Percentiles rank a stretch among this genome's conserved stretches.
Conservation (phyloP, 2,113 vertebrate species). For the Lontra canadensis region DNA sequence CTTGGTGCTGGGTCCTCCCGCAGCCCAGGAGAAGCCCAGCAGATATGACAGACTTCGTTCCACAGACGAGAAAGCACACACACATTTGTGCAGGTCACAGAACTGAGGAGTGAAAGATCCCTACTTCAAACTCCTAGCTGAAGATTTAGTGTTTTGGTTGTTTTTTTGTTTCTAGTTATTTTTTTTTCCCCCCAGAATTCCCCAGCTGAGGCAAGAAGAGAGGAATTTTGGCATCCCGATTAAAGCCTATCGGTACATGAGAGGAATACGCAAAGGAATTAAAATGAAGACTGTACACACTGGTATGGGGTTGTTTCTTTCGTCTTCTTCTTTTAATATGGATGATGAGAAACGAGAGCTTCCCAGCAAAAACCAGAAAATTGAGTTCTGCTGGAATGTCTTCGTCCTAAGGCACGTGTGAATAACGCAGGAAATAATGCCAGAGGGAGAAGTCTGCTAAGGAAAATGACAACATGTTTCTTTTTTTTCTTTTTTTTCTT, state of each 20-base stretch:
- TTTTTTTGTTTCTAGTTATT: background rate
- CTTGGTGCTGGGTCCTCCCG: too few relatives aligned
- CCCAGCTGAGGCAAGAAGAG: background rate
- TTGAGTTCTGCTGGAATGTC: background rate
- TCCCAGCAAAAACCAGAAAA: background rate
- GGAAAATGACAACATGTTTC: constrained; percentile 10
- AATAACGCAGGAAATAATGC: background rate
- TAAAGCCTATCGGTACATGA: background rate
- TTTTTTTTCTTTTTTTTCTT: too few relatives aligned
- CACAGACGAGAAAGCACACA: background rate
- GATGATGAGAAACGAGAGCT: background rate
- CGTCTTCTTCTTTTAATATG: background rate
- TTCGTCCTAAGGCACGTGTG: background rate
- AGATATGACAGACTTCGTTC: background rate
- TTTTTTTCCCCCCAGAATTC: background rate
- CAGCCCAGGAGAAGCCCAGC: background rate
- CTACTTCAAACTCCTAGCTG: background rate
- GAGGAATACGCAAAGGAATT: background rate
- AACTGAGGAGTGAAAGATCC: background rate
- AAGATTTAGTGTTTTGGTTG: background rate
- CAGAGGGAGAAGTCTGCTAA: background rate
- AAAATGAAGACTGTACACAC: background rate
- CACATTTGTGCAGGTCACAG: background rate
- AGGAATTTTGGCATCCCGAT: background rate
- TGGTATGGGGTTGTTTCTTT: background rate